phyloP scores from a whole-genome alignment of 2,797 vertebrate genomes.

The Phataginus tricuspis region DNA sequence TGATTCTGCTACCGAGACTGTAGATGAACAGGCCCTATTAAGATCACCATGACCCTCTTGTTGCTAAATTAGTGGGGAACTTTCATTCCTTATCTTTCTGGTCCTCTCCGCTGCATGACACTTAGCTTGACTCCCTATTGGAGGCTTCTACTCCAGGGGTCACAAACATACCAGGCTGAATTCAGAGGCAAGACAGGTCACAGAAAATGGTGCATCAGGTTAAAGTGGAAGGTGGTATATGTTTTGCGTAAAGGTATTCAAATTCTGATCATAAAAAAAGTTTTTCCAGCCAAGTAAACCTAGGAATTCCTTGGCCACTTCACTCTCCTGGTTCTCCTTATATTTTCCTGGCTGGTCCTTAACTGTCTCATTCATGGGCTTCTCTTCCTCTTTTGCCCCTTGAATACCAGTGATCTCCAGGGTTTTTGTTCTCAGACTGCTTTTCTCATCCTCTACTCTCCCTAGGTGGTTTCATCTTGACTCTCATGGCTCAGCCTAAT shows the following conservation, averaged over 20 bases:
- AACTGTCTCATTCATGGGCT: constrained; percentile 35
- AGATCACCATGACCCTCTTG: background rate
- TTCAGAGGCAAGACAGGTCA: background rate
- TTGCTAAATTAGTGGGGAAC: constrained; percentile 41
- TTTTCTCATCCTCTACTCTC: constrained; percentile 41
- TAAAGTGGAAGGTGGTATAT: constrained; percentile 35
- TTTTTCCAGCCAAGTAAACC: background rate
- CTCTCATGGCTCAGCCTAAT: background rate
- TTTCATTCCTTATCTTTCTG: constrained; percentile 37
- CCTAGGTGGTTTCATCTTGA: constrained; percentile 25
- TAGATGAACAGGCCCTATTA: background rate
- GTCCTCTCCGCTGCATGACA: background rate
- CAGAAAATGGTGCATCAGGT: constrained; percentile 29
- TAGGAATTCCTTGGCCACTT: constrained; percentile 4
- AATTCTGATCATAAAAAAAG: constrained; percentile 10
- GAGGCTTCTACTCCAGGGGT: constrained; percentile 7
- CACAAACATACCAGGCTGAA: background rate
- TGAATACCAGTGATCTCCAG: constrained; percentile 37
- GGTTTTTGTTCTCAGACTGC: constrained; percentile 38
- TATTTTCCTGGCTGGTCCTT: constrained; percentile 9
- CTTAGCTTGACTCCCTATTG: background rate
- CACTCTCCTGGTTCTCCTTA: background rate
- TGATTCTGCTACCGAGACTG: constrained; percentile 13
- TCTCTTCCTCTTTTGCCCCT: constrained; percentile 28
- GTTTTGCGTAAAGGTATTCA: constrained; percentile 35